phyloP scores from a whole-genome alignment of 2,888 invertebrate species.

The Leptinotarsa peninsularis region DNA sequence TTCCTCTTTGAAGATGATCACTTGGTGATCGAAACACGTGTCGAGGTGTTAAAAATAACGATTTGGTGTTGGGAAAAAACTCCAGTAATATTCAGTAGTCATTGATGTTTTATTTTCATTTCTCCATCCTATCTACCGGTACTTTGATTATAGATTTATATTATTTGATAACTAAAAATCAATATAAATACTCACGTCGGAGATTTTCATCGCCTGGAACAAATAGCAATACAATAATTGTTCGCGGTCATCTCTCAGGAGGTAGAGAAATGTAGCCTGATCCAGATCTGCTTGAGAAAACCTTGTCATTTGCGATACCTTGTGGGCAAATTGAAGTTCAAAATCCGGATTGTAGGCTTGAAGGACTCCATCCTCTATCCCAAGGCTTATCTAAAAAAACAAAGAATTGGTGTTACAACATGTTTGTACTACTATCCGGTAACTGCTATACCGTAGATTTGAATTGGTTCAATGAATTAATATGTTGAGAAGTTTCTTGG shows the following conservation, averaged over 20 bases:
- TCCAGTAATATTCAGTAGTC: no score
- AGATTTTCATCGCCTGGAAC: slow-evolving; percentile 74
- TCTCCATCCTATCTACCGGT: no score
- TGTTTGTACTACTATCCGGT: neutral
- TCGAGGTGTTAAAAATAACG: no score
- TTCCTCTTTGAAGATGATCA: no score
- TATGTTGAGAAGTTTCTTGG: no score
- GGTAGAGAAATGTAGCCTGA: slow-evolving; percentile 75
- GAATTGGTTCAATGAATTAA: no score
- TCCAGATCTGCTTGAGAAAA: slow-evolving; percentile 65
- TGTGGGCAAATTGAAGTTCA: slow-evolving; percentile 76
- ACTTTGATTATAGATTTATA: no score
- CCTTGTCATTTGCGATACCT: slow-evolving; percentile 72
- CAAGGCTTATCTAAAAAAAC: slow-evolving; percentile 76
- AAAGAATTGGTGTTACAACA: slow-evolving; percentile 24
- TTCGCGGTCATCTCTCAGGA: slow-evolving; percentile 78
- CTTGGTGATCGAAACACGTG: no score
- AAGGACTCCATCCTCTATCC: slow-evolving; percentile 77
- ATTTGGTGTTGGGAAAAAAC: no score
- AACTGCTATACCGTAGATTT: neutral
- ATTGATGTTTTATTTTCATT: no score
- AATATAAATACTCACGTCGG: slow-evolving; percentile 74
- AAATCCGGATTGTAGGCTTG: slow-evolving; percentile 79
- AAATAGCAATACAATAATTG: slow-evolving; percentile 81
- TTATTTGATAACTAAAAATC: no score